Conservation (phyloP, 2,113 vertebrate species). For the Pristiophorus japonicus region DNA sequence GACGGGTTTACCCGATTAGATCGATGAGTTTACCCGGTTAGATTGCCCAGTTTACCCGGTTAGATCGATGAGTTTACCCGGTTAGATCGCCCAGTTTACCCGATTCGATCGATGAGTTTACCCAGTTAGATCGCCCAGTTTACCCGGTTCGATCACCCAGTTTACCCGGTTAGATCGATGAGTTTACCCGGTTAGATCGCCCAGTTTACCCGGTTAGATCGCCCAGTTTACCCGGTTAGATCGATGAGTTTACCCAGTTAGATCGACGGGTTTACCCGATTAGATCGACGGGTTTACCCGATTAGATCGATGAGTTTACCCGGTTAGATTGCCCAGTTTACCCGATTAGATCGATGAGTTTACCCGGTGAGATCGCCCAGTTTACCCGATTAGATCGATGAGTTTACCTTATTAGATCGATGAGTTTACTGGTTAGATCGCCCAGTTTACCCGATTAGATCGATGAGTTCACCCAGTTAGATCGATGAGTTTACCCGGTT, state of each 20-base stretch:
- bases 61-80: slow-evolving; percentile 62
- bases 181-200: slow-evolving; percentile 79
- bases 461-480: too few species aligned
- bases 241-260: slow-evolving; percentile 67
- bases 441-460: slow-evolving; percentile 72
- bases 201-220: too few species aligned
- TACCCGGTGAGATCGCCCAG: too few species aligned
- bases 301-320: slow-evolving; percentile 62
- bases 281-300: slow-evolving; percentile 62
- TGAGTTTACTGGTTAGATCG: slow-evolving; percentile 55
- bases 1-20: slow-evolving; percentile 66
- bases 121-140: slow-evolving; percentile 61
- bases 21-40: slow-evolving; percentile 67
- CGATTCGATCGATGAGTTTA: slow-evolving; percentile 50
- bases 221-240: slow-evolving; percentile 66
- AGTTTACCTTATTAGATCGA: slow-evolving; percentile 57
- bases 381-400: too few species aligned
- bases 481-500: slow-evolving; percentile 66
- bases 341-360: slow-evolving; percentile 45
- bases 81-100: too few species aligned
- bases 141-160: too few species aligned
- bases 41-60: too few species aligned
- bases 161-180: too few species aligned
- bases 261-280: too few species aligned
- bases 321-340: too few species aligned